These are phyloP conservation scores for Mya arenaria DNA, from an alignment of 1,140 invertebrate genomes.

Conservation along the genomic window DNA sequence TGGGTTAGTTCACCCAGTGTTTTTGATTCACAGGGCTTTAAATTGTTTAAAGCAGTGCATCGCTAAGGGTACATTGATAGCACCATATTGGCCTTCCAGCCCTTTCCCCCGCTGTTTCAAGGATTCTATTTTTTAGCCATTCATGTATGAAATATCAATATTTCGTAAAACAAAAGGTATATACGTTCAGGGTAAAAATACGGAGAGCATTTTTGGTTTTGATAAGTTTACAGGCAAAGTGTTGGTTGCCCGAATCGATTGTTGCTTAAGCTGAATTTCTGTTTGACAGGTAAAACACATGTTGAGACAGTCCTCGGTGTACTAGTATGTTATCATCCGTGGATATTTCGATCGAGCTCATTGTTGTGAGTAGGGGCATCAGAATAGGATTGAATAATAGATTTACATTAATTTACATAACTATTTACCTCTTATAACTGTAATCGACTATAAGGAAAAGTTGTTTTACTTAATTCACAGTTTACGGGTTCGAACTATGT, in stretches of 20 bases:
- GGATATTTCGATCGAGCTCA: too few relatives aligned
- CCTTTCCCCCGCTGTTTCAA: conserved; percentile 16
- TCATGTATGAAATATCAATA: background rate
- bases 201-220: background rate
- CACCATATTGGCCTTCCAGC: conserved; percentile 21
- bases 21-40: background rate
- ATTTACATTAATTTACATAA: too few relatives aligned
- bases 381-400: too few relatives aligned
- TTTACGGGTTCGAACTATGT: background rate
- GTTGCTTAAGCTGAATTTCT: too few relatives aligned
- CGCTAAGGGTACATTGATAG: conserved; percentile 18
- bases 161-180: conserved; percentile 8
- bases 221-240: conserved; percentile 19
- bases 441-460: too few relatives aligned
- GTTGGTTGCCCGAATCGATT: background rate
- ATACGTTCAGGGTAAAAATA: conserved; percentile 13
- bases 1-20: conserved; percentile 21
- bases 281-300: too few relatives aligned
- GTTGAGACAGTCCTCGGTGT: too few relatives aligned
- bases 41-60: background rate
- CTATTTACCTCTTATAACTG: too few relatives aligned
- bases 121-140: background rate
- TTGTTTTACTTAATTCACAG: too few relatives aligned
- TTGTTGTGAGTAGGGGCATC: too few relatives aligned
- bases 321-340: too few relatives aligned